phyloP scores from a whole-genome alignment of 2,113 vertebrate species.

The Cyrtonyx montezumae region DNA sequence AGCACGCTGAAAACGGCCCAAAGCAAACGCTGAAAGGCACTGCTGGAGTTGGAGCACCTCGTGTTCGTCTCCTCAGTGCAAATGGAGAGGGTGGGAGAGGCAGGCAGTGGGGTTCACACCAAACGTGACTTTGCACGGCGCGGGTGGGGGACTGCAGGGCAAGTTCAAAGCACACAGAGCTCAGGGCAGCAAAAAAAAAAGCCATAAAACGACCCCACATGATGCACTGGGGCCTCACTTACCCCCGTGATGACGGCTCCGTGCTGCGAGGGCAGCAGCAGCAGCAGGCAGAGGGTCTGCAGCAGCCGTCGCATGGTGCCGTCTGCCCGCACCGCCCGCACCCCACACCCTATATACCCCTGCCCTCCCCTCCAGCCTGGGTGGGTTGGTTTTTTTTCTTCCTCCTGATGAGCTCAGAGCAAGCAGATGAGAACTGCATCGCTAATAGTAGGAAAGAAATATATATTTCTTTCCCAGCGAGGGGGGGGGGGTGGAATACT shows the following conservation, averaged over 20 bases:
- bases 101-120: neutral
- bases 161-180: neutral
- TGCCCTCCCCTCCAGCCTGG: neutral
- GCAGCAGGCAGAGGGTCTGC: conserved; percentile 35
- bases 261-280: conserved; percentile 49
- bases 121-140: neutral
- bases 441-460: conserved; percentile 11
- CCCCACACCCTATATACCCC: conserved; percentile 62
- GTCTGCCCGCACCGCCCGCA: neutral
- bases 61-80: neutral
- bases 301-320: conserved; percentile 35
- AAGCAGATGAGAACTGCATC: conserved; percentile 59
- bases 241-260: conserved; percentile 74
- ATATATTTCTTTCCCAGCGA: neutral
- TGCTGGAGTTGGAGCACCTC: neutral
- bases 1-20: fast-evolving
- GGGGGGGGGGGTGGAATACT: neutral
- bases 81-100: neutral
- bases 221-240: neutral
- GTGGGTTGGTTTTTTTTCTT: neutral
- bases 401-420: conserved; percentile 43
- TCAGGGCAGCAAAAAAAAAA: neutral
- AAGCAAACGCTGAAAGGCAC: neutral
- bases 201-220: neutral
- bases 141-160: neutral